phyloP scores from a whole-genome alignment of 2,113 vertebrate species.

The Percopsis transmontana region DNA sequence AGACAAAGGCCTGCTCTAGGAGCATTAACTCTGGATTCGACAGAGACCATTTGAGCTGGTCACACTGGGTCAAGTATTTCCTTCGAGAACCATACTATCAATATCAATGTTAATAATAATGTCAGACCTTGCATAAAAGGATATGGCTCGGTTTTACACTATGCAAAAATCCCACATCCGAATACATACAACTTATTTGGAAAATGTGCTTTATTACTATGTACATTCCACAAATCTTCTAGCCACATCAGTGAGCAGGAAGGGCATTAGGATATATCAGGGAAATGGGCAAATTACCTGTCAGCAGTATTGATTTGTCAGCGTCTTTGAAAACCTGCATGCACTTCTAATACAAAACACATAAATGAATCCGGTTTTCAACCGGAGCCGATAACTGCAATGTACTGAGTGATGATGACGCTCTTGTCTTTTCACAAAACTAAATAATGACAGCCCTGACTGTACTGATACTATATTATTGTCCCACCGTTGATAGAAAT shows the following conservation, averaged over 20 bases:
- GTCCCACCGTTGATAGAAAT: constrained; percentile 24
- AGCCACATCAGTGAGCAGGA: background rate
- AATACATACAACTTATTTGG: background rate
- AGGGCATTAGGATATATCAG: constrained; percentile 68
- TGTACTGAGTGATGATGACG: background rate
- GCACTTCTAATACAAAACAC: constrained; percentile 61
- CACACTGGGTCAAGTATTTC: background rate
- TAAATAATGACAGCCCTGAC: too few relatives aligned
- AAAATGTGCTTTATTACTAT: background rate
- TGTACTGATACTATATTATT: constrained; percentile 2
- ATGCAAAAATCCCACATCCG: background rate
- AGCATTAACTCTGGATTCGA: background rate
- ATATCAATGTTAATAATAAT: background rate
- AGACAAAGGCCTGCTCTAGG: background rate
- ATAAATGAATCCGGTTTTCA: constrained; percentile 78
- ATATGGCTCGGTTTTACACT: background rate
- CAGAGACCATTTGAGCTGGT: background rate
- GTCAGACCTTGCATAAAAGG: background rate
- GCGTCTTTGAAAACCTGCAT: constrained; percentile 75
- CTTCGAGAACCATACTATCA: background rate
- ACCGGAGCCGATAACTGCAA: constrained; percentile 31
- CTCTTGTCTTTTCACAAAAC: background rate
- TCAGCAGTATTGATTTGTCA: constrained; percentile 80
- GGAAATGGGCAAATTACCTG: constrained; percentile 79
- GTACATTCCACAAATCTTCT: constrained; percentile 7